Percentiles rank a stretch among this genome's conserved stretches.
Evolutionary conservation across 2,888 invertebrate genomes (phyloP).

Genomic region (Reticulitermes lucifugus): DNA sequence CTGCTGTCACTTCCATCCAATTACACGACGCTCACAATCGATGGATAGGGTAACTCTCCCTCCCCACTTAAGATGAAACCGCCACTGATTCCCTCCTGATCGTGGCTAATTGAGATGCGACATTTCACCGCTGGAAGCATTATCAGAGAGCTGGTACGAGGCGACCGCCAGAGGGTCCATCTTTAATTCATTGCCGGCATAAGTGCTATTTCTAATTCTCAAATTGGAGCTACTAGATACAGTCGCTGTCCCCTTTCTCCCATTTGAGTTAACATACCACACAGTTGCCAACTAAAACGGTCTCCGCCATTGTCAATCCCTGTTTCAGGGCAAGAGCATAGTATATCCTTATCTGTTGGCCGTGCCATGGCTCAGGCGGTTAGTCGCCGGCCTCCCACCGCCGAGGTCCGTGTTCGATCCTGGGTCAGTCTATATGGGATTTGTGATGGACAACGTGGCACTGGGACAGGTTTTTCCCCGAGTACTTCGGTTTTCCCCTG

Average conservation of each 20-base stretch:
- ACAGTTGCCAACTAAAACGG: slow-evolving; percentile 11
- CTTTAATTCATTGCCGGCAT: slow-evolving; percentile 26
- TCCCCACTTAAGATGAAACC: slow-evolving; percentile 30
- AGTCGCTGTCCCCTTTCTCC: background rate
- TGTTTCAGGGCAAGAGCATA: slow-evolving; percentile 4
- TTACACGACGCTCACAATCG: background rate
- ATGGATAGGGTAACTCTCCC: background rate
- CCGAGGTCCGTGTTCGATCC: too few species aligned
- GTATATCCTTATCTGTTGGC: background rate
- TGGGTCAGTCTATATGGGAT: too few species aligned
- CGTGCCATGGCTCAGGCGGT: too few species aligned
- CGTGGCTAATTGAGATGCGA: slow-evolving; percentile 31
- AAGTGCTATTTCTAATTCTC: slow-evolving; percentile 42
- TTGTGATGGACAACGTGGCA: too few species aligned
- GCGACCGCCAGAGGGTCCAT: slow-evolving; percentile 3
- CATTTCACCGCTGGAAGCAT: slow-evolving; percentile 28
- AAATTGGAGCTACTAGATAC: slow-evolving; percentile 16
- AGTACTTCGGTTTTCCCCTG: too few species aligned
- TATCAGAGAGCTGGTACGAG: background rate
- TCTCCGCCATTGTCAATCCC: background rate
- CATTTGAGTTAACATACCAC: slow-evolving; percentile 32
- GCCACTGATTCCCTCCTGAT: slow-evolving; percentile 12
- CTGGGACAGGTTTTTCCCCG: too few species aligned
- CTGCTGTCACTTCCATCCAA: too few species aligned
- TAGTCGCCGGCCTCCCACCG: too few species aligned